phyloP scores from a whole-genome alignment of 2,888 invertebrate genomes.

The Syrphus vitripennis region DNA sequence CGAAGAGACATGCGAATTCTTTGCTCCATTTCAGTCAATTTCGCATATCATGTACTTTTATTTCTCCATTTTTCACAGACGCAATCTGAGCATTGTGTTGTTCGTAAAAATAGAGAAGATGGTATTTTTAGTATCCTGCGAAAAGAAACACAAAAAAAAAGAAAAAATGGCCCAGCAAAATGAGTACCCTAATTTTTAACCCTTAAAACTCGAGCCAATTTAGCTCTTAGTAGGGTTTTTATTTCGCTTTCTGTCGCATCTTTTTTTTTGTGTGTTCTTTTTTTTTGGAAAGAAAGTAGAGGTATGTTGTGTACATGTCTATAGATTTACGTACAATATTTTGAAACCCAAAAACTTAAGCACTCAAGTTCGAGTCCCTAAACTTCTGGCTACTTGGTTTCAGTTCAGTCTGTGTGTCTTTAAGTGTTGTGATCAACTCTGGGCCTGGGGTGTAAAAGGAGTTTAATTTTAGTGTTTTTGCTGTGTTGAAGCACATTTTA shows the following conservation, averaged over 20 bases:
- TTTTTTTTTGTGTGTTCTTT: background rate
- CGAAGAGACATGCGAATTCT: constrained; percentile 37
- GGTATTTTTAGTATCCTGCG: constrained; percentile 40
- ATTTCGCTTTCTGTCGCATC: background rate
- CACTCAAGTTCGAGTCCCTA: constrained; percentile 26
- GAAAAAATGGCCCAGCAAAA: constrained; percentile 26
- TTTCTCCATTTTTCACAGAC: constrained; percentile 48
- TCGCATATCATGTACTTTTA: constrained; percentile 55
- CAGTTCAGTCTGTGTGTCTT: background rate
- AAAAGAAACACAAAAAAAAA: constrained; percentile 20
- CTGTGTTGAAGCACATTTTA: constrained; percentile 34
- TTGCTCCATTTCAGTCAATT: constrained; percentile 57
- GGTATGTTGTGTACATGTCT: background rate
- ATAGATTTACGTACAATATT: background rate
- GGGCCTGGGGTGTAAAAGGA: background rate
- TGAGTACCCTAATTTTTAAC: constrained; percentile 47
- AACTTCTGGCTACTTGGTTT: constrained; percentile 1
- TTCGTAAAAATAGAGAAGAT: constrained; percentile 19
- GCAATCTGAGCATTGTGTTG: constrained; percentile 8
- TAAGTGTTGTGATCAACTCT: constrained; percentile 18
- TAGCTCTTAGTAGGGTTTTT: constrained; percentile 19
- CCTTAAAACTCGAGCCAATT: constrained; percentile 58
- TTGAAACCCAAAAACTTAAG: constrained; percentile 8
- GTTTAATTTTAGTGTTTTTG: constrained; percentile 48
- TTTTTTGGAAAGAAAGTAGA: background rate